Evolutionary conservation across 2,888 invertebrate genomes (phyloP), one percentile per base, ranked within the genome.

Genomic region (Barypeithes pellucidus): DNA sequence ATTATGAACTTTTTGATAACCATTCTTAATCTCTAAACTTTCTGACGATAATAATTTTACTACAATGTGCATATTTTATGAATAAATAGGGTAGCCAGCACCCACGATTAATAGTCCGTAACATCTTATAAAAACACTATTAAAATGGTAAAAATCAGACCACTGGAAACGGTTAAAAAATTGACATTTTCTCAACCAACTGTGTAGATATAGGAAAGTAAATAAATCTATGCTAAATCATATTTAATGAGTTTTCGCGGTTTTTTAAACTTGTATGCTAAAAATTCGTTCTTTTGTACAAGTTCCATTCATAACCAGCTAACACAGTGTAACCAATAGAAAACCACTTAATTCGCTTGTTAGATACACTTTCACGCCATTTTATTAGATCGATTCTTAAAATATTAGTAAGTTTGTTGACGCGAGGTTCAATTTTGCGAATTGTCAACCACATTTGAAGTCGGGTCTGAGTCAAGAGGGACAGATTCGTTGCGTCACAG

Each of bases 211-310:
- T 8, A 47, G 22, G 52, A 52, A 54, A 54, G 54, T 24, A 54
- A 54, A 22, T 33, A 61, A 61, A 61, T 43, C 20, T 61, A 20
- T 11, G 43, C 60, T 24, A 41, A 61, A 61, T 61, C 18, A 41
- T 24, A 61, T 11, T 43, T 61, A 61, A 61, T 61, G 60, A 52
- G 14, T 57, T 67, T 57, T 67, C 29, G 67, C 67, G 67, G 67
- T 57, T 67, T 67, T 67, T 67, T 41, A 24, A 43, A 18, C 39
- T 14, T 61, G 22, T 41, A 22, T 57, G 52, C 18, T 36, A 20
- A 20, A 36, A 63, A 63, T 50, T 47, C 12, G 36, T 63, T 63
- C 50, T 50, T 63, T 63, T 62, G 47, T 47, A 9, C 29, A 24
- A 24, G 33, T 62, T 62, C 43, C 60, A 14, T 18, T 41, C 39